Evolutionary conservation across 2,797 vertebrate genomes (phyloP).

Genomic region (Cynodonichthys magdalenae): DNA sequence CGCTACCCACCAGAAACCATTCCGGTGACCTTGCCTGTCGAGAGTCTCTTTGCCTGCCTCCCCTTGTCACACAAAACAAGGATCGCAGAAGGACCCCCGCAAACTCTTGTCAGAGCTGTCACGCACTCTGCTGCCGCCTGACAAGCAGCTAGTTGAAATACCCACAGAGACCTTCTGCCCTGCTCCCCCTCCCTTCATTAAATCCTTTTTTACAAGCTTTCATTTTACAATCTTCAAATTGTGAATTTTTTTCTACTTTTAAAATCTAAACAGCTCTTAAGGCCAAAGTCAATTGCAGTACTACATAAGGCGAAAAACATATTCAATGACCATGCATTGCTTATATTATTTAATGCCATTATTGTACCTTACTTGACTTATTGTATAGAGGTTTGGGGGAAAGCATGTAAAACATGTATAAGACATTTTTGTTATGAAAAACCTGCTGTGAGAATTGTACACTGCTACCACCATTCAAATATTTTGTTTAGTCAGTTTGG

Average conservation of each 20-base stretch:
- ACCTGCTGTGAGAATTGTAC: no score
- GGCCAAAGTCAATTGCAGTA: no score
- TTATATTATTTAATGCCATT: no score
- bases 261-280: conserved; percentile 12
- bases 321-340: no score
- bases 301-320: no score
- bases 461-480: no score
- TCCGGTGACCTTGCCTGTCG: conserved; percentile 56
- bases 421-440: no score
- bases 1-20: conserved; percentile 56
- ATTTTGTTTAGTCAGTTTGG: no score
- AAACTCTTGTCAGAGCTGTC: conserved; percentile 76
- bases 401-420: no score
- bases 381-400: no score
- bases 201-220: conserved; percentile 49
- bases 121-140: conserved; percentile 47
- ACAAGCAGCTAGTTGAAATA: conserved; percentile 60
- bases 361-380: no score
- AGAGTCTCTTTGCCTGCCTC: conserved; percentile 40
- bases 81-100: conserved; percentile 58
- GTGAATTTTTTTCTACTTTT: background rate
- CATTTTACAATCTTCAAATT: background rate
- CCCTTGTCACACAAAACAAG: conserved; percentile 60
- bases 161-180: conserved; percentile 47
- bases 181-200: conserved; percentile 35